Evolutionary conservation across 2,797 vertebrate species (phyloP), one percentile per base, ranked within the genome.

Genomic region (Phoxinus dragarum): DNA sequence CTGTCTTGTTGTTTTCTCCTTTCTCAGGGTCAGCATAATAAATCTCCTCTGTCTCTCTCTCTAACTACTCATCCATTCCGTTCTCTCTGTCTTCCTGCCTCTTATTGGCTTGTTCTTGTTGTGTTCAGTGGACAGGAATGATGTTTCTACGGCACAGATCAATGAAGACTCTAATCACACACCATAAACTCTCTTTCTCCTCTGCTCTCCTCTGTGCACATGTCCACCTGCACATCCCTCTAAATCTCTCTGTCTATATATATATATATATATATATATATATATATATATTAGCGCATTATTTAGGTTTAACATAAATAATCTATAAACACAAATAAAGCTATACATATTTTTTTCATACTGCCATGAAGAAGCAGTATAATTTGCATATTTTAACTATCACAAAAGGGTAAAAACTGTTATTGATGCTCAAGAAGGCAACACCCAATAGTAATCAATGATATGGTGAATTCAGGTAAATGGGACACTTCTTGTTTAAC

Each of bases 71-170:
- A 61, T 86, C 81, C 54, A 42, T 81, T 47, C 44, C 40, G 27
- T 44, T 78, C 59, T 40, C 81, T 75, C 90, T 36, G 49, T 61
- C 88, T 52, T 7, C 56, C 66, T 81, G 88, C 80, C 66, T 90
- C 80, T 66, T 64, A 75, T 83, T 56, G 54, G 72, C 19, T 79
- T 80, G 76, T 80, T 78, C 61, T 69, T 77, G 42, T 56, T 84
- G 84, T 85, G 77, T 83, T 92, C 91, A 93, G 90, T 90, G 88
- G 91, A 79, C 91, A 91, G 89, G 92, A 95, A 92, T 91, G 90
- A 94, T 92, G 64, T 90, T 90, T 92, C 91, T 90, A 90, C 90
- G 89, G 88, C 89, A 87, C 69, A 86, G 92, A 95, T 95, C 95
- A 92, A 95, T 94, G 88, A 93, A 71, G 88, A 89, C 90, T 89